phyloP scores from a whole-genome alignment of 2,797 vertebrate species.

The Champsocephalus gunnari region DNA sequence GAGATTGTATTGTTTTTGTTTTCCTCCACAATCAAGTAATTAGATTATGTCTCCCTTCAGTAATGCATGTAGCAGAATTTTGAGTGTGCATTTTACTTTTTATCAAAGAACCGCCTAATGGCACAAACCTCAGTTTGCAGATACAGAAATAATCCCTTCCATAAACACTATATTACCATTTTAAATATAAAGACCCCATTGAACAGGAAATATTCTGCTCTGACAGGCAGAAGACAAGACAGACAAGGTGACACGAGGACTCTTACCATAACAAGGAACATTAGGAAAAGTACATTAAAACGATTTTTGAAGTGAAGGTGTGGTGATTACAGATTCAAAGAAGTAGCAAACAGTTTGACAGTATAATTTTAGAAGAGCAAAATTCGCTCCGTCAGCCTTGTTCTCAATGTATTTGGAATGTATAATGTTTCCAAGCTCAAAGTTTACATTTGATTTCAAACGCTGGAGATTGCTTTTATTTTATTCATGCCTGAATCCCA shows the following conservation, averaged over 20 bases:
- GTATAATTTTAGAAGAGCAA: conserved; percentile 12
- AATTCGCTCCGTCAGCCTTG: neutral
- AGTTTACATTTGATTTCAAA: conserved; percentile 35
- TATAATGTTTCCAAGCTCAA: conserved; percentile 24
- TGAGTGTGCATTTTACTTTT: no score
- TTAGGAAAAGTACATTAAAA: neutral
- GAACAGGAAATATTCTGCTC: conserved; percentile 15
- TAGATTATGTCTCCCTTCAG: neutral
- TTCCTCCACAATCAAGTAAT: neutral
- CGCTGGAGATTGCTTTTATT: conserved; percentile 39
- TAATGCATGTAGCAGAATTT: no score
- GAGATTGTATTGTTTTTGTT: no score
- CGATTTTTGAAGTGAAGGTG: neutral
- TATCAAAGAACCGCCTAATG: no score
- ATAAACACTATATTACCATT: neutral
- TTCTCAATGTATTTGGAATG: conserved; percentile 16
- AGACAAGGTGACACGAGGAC: conserved; percentile 10
- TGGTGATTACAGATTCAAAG: conserved; percentile 12
- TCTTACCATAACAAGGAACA: conserved; percentile 2
- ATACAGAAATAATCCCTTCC: neutral
- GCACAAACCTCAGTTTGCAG: no score
- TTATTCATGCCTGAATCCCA: conserved; percentile 36
- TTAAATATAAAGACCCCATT: neutral
- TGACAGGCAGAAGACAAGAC: neutral
- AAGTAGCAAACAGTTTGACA: conserved; percentile 11